Evolutionary conservation across 2,113 vertebrate genomes (phyloP).

Genomic region (Anolis carolinensis): DNA sequence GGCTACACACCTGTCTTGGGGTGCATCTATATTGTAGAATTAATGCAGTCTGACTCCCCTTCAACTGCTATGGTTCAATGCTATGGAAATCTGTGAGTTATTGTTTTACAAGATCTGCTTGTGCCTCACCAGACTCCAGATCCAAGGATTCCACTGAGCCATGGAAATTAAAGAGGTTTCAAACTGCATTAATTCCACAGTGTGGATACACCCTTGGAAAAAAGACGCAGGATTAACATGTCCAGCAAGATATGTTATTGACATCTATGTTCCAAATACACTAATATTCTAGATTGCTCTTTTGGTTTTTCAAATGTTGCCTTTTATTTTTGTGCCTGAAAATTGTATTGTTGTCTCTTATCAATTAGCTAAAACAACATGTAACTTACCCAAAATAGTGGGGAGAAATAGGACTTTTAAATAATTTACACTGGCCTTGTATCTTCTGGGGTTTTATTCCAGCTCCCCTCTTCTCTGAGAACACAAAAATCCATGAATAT

Average conservation of each 20-base stretch:
- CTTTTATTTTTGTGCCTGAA: background rate
- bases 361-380: background rate
- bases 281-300: background rate
- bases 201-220: background rate
- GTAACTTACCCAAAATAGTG: accelerated
- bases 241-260: background rate
- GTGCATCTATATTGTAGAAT: too few species aligned
- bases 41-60: too few species aligned
- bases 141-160: too few species aligned
- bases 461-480: too few species aligned
- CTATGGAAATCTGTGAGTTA: too few species aligned
- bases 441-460: too few species aligned
- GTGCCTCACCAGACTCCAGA: too few species aligned
- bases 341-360: background rate
- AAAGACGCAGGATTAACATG: background rate
- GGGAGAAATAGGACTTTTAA: background rate
- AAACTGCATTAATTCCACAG: too few species aligned
- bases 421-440: background rate
- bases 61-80: too few species aligned
- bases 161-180: too few species aligned
- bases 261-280: background rate
- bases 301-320: background rate
- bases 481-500: too few species aligned
- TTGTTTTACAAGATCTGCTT: too few species aligned
- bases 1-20: background rate